These are phyloP conservation scores for Ctenoplectra terminalis DNA, from an alignment of 1,140 invertebrate species.

Conservation along the genomic window DNA sequence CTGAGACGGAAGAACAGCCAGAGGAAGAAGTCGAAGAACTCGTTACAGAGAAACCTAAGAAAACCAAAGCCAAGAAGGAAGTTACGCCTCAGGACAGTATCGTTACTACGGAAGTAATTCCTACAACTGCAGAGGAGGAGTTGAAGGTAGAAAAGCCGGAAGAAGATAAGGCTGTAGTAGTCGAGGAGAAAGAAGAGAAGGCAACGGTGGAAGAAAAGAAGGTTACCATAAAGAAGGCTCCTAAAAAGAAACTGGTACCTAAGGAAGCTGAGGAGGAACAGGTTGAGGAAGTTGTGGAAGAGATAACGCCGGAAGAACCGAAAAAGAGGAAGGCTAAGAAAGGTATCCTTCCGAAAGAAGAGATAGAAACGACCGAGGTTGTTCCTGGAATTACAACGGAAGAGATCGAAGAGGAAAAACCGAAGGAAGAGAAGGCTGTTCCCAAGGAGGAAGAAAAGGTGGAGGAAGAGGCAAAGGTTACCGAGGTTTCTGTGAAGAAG, in stretches of 20 bases:
- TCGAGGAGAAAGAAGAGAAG: conserved; percentile 53
- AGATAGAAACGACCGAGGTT: conserved; percentile 62
- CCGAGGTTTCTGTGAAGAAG: conserved; percentile 61
- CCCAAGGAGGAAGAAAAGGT: conserved; percentile 51
- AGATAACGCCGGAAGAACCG: conserved; percentile 58
- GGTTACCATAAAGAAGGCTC: conserved; percentile 44
- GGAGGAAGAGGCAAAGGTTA: conserved; percentile 52
- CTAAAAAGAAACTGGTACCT: conserved; percentile 27
- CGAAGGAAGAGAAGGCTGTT: conserved; percentile 53
- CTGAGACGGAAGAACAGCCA: conserved; percentile 63
- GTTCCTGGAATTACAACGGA: conserved; percentile 32
- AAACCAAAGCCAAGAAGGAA: conserved; percentile 50
- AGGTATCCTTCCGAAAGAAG: conserved; percentile 43
- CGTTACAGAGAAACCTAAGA: conserved; percentile 59
- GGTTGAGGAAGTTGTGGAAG: conserved; percentile 58
- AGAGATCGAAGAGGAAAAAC: conserved; percentile 45
- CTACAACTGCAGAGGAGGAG: conserved; percentile 61
- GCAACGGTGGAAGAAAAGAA: conserved; percentile 49
- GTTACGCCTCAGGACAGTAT: conserved; percentile 53
- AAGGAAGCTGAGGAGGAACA: conserved; percentile 65
- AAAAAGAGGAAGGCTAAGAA: conserved; percentile 43
- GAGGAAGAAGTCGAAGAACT: conserved; percentile 64
- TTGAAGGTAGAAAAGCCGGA: conserved; percentile 57
- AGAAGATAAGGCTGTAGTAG: conserved; percentile 54
- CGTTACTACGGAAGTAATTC: conserved; percentile 61